Evolutionary conservation across 2,113 vertebrate species (phyloP).

Genomic region (Sclerurus mexicanus): DNA sequence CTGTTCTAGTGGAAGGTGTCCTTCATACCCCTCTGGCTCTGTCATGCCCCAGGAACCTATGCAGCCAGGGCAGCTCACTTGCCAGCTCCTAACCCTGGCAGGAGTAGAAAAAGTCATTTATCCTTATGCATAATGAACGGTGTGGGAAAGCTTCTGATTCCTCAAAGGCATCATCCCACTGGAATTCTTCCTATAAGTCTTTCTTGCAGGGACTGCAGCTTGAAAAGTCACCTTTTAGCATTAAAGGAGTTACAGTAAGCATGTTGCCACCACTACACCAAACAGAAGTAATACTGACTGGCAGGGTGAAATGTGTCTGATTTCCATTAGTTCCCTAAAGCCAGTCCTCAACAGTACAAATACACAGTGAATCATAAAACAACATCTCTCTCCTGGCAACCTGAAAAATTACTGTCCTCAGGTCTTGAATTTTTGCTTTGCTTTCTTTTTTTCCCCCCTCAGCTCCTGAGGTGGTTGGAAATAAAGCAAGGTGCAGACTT

Average conservation of each 20-base stretch:
- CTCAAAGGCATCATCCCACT: background rate
- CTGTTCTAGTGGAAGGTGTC: background rate
- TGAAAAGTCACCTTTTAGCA: background rate
- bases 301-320: background rate
- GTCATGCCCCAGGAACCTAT: too few species aligned
- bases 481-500: background rate
- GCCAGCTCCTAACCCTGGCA: background rate
- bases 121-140: background rate
- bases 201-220: background rate
- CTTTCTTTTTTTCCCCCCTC: fast-evolving
- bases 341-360: background rate
- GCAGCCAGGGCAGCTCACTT: background rate
- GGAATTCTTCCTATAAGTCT: background rate
- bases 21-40: background rate
- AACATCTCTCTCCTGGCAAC: background rate
- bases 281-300: background rate
- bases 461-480: background rate
- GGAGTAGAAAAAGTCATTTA: background rate
- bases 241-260: background rate
- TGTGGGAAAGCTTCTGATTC: background rate
- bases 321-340: background rate
- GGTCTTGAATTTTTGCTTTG: background rate
- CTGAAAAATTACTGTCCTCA: background rate
- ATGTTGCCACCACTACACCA: background rate
- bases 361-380: background rate